These are phyloP conservation scores for Urocitellus parryii DNA, from an alignment of 2,113 vertebrate species.

Conservation along the genomic window DNA sequence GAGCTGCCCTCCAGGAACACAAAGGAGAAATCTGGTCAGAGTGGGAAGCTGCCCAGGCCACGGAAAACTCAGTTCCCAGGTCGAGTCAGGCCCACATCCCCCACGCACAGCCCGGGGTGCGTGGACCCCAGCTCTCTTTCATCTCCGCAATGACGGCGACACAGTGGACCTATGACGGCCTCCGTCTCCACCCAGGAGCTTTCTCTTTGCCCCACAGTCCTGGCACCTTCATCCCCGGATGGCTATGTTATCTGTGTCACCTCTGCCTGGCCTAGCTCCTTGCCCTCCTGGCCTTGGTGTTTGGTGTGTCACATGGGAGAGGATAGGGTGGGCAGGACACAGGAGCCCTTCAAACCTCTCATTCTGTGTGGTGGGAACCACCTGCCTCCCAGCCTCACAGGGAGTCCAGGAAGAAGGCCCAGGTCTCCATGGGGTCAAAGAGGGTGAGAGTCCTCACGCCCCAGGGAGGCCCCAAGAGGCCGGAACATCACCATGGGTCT, in stretches of 20 bases:
- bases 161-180: fast-evolving
- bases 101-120: fast-evolving
- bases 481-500: fast-evolving
- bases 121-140: not conserved
- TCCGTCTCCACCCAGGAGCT: not conserved
- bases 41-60: not conserved
- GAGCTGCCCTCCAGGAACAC: not conserved
- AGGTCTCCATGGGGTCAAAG: fast-evolving
- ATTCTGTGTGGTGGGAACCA: not conserved
- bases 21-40: not conserved
- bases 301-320: not conserved
- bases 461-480: not conserved
- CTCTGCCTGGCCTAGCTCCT: fast-evolving
- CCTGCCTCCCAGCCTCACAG: not conserved
- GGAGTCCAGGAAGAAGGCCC: too few relatives aligned
- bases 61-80: not conserved
- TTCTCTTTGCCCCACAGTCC: too few relatives aligned
- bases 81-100: not conserved
- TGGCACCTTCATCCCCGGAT: fast-evolving
- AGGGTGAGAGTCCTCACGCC: not conserved
- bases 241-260: not conserved
- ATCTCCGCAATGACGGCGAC: not conserved
- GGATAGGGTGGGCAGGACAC: fast-evolving
- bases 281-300: not conserved
- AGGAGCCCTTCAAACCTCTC: not conserved